phyloP scores from a whole-genome alignment of 1,140 invertebrate species.

The Trichomalopsis sarcophagae region DNA sequence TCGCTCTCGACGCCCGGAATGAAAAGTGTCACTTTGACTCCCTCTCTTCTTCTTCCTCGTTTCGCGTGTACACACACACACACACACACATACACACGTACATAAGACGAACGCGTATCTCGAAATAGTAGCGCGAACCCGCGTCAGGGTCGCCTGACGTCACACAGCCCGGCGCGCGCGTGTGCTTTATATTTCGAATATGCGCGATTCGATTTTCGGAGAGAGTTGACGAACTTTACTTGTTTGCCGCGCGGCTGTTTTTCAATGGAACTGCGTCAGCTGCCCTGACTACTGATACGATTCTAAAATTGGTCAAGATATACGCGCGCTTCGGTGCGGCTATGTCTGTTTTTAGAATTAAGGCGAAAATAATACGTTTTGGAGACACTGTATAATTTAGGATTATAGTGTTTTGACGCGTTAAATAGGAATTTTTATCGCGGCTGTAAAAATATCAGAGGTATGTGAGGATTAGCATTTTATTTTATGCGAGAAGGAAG shows the following conservation, averaged over 20 bases:
- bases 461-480: no score
- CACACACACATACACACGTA: no score
- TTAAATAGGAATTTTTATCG: no score
- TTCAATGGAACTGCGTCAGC: background rate
- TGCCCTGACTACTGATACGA: background rate
- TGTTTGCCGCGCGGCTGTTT: background rate
- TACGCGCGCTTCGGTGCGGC: background rate
- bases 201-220: background rate
- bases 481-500: no score
- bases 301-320: background rate
- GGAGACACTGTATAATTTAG: no score
- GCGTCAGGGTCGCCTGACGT: constrained; percentile 57
- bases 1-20: background rate
- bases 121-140: constrained; percentile 57
- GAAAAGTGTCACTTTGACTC: constrained; percentile 14
- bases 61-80: background rate
- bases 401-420: no score
- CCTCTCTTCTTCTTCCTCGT: background rate
- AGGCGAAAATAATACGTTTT: background rate
- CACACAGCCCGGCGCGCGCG: background rate
- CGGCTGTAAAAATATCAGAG: no score
- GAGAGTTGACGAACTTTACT: constrained; percentile 20
- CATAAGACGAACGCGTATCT: constrained; percentile 29
- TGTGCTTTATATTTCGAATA: background rate
- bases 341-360: background rate